Percentiles rank a stretch among this genome's conserved stretches.
These are phyloP conservation scores for Astatotilapia flaviijosephi DNA, from an alignment of 2,113 vertebrate species.

Conservation along the genomic window DNA sequence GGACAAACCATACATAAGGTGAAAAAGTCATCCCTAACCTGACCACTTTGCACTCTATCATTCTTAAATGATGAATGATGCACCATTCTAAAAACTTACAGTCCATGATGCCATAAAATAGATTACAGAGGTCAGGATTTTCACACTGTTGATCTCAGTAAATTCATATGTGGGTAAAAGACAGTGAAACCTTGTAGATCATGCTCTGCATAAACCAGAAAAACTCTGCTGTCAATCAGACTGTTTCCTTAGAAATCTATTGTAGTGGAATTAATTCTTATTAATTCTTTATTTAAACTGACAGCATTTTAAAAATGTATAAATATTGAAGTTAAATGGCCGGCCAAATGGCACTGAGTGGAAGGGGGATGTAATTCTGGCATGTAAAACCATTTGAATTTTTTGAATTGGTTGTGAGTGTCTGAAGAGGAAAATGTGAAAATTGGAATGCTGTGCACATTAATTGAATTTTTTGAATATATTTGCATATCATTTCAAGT, in stretches of 20 bases:
- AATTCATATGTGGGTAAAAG: neutral
- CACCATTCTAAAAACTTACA: neutral
- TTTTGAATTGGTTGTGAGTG: neutral
- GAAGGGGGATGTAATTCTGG: neutral
- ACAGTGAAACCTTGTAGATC: neutral
- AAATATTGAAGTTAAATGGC: neutral
- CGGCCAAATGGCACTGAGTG: rapidly evolving
- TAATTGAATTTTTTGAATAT: neutral
- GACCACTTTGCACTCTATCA: neutral
- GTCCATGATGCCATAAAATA: neutral
- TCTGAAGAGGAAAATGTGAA: neutral
- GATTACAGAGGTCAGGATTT: neutral
- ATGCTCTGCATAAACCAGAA: neutral
- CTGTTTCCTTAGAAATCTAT: neutral
- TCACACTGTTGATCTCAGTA: neutral
- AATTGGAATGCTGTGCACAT: neutral
- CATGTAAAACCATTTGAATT: neutral
- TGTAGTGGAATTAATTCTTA: neutral
- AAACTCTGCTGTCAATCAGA: neutral
- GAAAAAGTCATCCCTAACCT: neutral
- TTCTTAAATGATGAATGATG: neutral
- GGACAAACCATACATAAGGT: neutral
- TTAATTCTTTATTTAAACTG: neutral
- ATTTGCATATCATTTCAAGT: neutral
- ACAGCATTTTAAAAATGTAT: neutral